Evolutionary conservation across 2,888 invertebrate species (phyloP).

Genomic region (Brenthis hecate): DNA sequence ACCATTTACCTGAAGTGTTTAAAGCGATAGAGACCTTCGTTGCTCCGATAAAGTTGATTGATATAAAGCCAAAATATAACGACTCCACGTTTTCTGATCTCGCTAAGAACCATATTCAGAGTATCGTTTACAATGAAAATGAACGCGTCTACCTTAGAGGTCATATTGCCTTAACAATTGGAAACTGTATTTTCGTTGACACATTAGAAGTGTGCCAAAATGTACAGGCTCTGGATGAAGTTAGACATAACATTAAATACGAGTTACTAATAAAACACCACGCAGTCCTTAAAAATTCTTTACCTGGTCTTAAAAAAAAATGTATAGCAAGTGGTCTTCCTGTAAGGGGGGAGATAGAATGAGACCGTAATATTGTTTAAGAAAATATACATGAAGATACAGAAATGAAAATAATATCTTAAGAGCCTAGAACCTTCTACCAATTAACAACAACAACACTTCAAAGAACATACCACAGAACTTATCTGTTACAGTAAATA

Average conservation of each 20-base stretch:
- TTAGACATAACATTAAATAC: conserved; percentile 78
- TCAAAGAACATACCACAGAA: too few relatives aligned
- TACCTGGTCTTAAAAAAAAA: conserved; percentile 71
- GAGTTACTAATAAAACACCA: conserved; percentile 70
- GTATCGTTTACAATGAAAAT: conserved; percentile 55
- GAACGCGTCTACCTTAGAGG: conserved; percentile 62
- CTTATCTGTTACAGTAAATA: too few relatives aligned
- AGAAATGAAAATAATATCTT: too few relatives aligned
- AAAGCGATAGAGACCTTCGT: conserved; percentile 70
- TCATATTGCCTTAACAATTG: conserved; percentile 80
- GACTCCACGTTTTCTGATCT: conserved; percentile 67
- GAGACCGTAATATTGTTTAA: neutral
- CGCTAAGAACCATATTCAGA: conserved; percentile 55
- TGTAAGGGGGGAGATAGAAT: conserved; percentile 21
- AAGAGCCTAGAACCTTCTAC: too few relatives aligned
- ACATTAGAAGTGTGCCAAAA: conserved; percentile 83
- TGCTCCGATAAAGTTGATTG: conserved; percentile 61
- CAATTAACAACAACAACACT: too few relatives aligned
- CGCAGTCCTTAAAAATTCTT: conserved; percentile 68
- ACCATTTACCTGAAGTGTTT: conserved; percentile 77
- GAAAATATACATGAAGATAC: too few relatives aligned
- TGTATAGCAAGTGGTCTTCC: conserved; percentile 58
- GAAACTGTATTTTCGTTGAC: conserved; percentile 85
- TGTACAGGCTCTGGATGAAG: conserved; percentile 72
- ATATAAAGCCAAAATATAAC: conserved; percentile 65